These are phyloP conservation scores for Poeciliopsis presidionis DNA, from an alignment of 2,797 vertebrate species.

Conservation along the genomic window DNA sequence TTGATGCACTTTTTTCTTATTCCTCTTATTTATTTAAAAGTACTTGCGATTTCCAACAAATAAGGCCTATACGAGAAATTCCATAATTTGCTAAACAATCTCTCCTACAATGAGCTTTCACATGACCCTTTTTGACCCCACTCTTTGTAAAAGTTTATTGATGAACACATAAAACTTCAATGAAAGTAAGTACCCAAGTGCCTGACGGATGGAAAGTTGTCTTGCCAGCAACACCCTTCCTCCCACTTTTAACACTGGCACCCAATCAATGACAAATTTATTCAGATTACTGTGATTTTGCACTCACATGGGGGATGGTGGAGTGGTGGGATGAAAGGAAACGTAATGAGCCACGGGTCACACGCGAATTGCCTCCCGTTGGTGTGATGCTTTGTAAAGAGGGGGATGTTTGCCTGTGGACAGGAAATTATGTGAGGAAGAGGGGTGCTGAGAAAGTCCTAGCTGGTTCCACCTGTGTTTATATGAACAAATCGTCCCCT, in stretches of 20 bases:
- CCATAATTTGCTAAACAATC: background rate
- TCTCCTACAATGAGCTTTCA: background rate
- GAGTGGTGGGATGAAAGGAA: constrained; percentile 28
- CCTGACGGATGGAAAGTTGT: constrained; percentile 1
- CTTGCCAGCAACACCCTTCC: constrained; percentile 9
- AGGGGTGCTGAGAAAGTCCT: constrained; percentile 39
- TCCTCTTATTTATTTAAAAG: constrained; percentile 9
- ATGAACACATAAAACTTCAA: background rate
- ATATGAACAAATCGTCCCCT: constrained; percentile 52
- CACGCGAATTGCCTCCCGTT: constrained; percentile 49
- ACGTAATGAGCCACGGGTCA: constrained; percentile 42
- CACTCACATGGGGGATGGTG: constrained; percentile 20
- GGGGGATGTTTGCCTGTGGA: constrained; percentile 38
- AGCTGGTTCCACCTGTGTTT: constrained; percentile 54
- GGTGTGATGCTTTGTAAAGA: constrained; percentile 42
- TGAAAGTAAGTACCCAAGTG: background rate
- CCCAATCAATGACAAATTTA: constrained; percentile 61
- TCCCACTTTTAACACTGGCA: constrained; percentile 47
- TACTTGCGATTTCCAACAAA: background rate
- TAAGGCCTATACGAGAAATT: background rate
- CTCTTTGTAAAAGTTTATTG: constrained; percentile 5
- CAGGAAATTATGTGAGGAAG: constrained; percentile 28
- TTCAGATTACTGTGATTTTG: constrained; percentile 37
- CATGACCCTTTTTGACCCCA: background rate
- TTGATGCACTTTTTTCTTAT: background rate